Evolutionary conservation across 35 echinoderm and acorn worm species (phyloP), one percentile per base, ranked within the genome.

Genomic region (Chiridota heheva): DNA sequence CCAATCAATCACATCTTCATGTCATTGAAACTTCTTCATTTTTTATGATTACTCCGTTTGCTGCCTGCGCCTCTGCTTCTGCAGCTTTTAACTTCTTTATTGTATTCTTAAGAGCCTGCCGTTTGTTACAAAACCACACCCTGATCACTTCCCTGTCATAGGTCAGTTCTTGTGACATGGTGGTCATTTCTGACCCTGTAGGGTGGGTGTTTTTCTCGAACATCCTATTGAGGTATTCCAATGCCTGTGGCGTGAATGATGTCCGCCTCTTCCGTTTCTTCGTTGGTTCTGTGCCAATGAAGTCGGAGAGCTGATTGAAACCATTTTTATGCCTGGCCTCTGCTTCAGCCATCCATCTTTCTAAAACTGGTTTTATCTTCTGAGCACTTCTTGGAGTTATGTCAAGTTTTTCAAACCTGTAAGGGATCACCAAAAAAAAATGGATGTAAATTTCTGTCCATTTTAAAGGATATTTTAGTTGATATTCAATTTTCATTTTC

Each of bases 251-350:
- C 25, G 95, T 98, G 84, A 98, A 98, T 42, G 95, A 98, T 42
- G 95, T 98, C 36, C 95, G 95, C n/a, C 95, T 80, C 60, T 98
- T 98, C 12, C 95, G 89, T 77, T 98, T 98, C 74, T 98, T 98
- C 27, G 90, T 76, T 0, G 95, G 89, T 60, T 98, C 95, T 30
- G 89, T 98, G 44, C 95, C 95, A 44, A 98, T 91, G 72, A 91
- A 98, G 67, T 98, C 95, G 17, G 95, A 88, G 69, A 98, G 86
- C 63, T 91, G 95, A 67, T 80, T 88, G 10, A 98, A 80, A 57
- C 95, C 95, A 44, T 98, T 98, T 85, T 98, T 98, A 85, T 98
- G 95, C n/a, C 95, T 77, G 59, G 91, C 95, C 61, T 98, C 95
- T 27, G 95, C 95, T 69, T 98, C 95, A 49, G 86, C 79, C 95